Evolutionary conservation across 2,888 invertebrate genomes (phyloP), one percentile per base, ranked within the genome.

Genomic region (Plebejus anna): DNA sequence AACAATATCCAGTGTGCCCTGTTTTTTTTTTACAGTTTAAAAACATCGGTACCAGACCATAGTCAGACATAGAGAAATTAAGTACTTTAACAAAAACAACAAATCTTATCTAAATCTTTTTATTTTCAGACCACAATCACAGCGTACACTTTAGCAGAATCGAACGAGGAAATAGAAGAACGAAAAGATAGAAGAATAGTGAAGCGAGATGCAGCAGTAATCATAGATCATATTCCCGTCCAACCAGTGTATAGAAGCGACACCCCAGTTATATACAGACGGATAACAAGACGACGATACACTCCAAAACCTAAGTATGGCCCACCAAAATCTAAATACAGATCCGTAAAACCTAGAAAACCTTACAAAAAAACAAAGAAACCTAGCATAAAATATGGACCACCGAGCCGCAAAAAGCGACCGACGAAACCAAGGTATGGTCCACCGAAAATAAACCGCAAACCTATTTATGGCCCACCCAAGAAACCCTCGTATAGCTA

Each of bases 51-150:
- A 4, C 51, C 51, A 51, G 13, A 51, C 51, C 13, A 3, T 2
- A 51, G 13, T 13, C 1, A 13, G 13, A 51, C 1, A 13, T 51
- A 51, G 13, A 3, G 3, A 51, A 51, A 51, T 51, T 13, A 51
- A 4, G 51, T 51, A 13, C 13, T 7, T 7, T 7, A 4, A n/a
- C 59, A 59, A 11, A 32, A 9, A 66, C 66, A 66, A 16, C 1
- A 36, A 66, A 66, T 66, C 32, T 66, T 32, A 66, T 66, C 13
- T 2, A 66, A 4, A 61, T 22, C 38, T 61, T 28, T 76, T 76
- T 66, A 9, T 38, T 90, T 91, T 51, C 91, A 93, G 93, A 86
- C 91, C 84, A 87, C 88, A 79, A 81, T 90, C 57, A 83, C 86
- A 79, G 82, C 86, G 77, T 86, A 85, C 77, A 83, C 82, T 38